Evolutionary conservation across 1,140 invertebrate genomes (phyloP), one percentile per base, ranked within the genome.

Genomic region (Idris sp.): DNA sequence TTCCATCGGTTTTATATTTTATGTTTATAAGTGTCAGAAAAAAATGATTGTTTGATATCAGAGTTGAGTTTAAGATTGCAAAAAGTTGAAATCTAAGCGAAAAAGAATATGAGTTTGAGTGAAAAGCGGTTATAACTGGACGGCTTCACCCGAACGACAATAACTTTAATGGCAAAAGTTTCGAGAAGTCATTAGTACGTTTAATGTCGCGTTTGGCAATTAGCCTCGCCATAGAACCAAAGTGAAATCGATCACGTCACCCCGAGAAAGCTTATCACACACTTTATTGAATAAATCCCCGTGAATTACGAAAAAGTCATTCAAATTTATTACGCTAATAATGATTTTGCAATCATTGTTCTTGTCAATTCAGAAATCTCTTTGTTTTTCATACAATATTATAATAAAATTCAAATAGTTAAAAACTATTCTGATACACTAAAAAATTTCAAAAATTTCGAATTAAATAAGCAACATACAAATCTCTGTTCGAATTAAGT

Each of bases 141-240:
- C 35, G 44, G 30, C 31, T 40, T 53, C 49, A 26, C 14, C 48
- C 14, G 56, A 72, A 43, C 35, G 59, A 53, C 61, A 65, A 61
- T 67, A 65, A 54, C 35, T 44, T 67, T 61, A 49, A 61, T 36
- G 40, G 54, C 54, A 65, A 61, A 61, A 68, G 71, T 74, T 74
- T 67, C 71, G 22, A 54, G 61, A 67, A 61, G 56, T 67, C 61
- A 33, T 74, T 74, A 67, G 56, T 56, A 49, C 40, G 56, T 48
- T 74, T 67, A 67, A 74, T 74, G 71, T 62, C 71, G 71, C 71
- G 62, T 67, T 74, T 62, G 62, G 49, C 54, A 74, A 74, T 74
- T 74, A 74, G 61, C 38, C 49, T 61, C 61, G 71, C 43, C 19
- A 48, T 38, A 40, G 35, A 22, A 30, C 13, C 61, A 30, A 74